phyloP scores from a whole-genome alignment of 2,888 invertebrate species.

The Hydraecia micacea region DNA sequence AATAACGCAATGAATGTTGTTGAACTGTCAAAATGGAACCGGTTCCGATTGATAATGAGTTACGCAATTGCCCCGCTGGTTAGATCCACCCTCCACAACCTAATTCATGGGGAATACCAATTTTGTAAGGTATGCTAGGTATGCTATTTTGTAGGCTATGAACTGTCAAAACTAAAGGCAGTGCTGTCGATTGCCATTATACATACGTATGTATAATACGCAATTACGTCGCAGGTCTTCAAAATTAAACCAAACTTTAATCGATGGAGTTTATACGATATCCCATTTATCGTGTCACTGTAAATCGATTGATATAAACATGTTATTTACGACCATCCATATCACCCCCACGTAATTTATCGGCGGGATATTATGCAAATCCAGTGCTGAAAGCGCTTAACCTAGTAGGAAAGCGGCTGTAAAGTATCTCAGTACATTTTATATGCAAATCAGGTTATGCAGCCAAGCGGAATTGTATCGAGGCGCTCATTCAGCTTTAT shows the following conservation, averaged over 20 bases:
- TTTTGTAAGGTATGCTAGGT: neutral
- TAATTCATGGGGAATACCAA: neutral
- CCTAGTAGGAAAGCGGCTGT: conserved; percentile 32
- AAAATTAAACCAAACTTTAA: neutral
- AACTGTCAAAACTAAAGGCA: neutral
- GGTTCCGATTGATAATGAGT: too few species aligned
- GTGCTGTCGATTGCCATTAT: neutral
- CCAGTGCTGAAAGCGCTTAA: conserved; percentile 42
- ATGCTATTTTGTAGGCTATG: too few species aligned
- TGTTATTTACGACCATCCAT: conserved; percentile 36
- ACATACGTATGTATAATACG: neutral
- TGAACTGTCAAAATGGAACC: too few species aligned
- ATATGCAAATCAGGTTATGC: conserved; percentile 50
- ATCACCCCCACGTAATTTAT: conserved; percentile 24
- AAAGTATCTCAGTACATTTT: conserved; percentile 38
- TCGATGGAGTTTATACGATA: neutral
- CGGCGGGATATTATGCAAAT: conserved; percentile 36
- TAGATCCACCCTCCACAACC: too few species aligned
- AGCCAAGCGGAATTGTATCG: conserved; percentile 42
- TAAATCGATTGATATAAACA: conserved; percentile 46
- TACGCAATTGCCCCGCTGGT: too few species aligned
- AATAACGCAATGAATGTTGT: too few species aligned
- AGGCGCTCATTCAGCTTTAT: conserved; percentile 34
- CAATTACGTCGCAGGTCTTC: neutral
- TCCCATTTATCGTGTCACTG: conserved; percentile 9